Base-by-base conservation (phyloP, 1,140 invertebrate species). In the Apis mellifera region DNA sequence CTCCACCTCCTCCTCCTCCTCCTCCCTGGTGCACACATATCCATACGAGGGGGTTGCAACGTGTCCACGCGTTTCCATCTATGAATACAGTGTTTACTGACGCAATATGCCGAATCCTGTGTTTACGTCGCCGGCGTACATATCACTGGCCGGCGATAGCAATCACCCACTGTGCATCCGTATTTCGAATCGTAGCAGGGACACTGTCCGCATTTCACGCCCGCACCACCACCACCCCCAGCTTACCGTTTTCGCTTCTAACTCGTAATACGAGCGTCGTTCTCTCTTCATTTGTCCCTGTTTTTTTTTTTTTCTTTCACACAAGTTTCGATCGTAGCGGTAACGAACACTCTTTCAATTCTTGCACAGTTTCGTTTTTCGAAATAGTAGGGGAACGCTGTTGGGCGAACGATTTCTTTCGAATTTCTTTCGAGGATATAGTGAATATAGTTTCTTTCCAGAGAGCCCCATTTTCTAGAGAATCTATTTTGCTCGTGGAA, bases 61-160 rank as follows among this genome's bases (percentile, higher is more conserved):
- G 50, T 73, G 73, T 87, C 73, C 81, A 59, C 76, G 50, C 57
- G 85, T 84, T 87, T 84, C 82, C 65, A 81, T 62, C 72, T 81
- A 87, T 78, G 86, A 86, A 87, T 86, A 70, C 59, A 62, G 57
- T 87, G 85, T 87, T 87, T 86, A 87, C 86, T 77, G 81, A 84
- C 76, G 82, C 86, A 87, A 86, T 86, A 87, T 86, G 85, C 85
- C 85, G 76, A 86, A 87, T 86, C 81, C 81, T 81, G 75, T 87
- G 85, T 87, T 87, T 87, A 85, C 85, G 84, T 86, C 85, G 78
- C 60, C 50, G 78, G 66, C 75, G 84, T 83, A 87, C 82, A 86
- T 83, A 85, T 83, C 82, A 66, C 75, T 65, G 80, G 80, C 65
- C 71, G 69, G 71, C 85, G 84, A 87, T 87, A 86, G 84, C 84